phyloP scores from a whole-genome alignment of 2,888 invertebrate genomes.

The Heliconius erato region DNA sequence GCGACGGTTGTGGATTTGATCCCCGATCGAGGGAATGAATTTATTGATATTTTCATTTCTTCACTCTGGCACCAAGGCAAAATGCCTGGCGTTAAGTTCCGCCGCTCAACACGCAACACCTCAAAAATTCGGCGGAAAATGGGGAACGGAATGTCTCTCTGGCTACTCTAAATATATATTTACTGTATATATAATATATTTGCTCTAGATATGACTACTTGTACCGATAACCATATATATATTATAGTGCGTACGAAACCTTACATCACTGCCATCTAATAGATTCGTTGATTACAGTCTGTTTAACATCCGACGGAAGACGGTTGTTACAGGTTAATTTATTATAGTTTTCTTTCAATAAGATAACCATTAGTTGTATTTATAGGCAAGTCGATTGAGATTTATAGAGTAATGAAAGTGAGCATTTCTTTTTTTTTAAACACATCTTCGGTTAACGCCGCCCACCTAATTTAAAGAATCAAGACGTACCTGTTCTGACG shows the following conservation, averaged over 20 bases:
- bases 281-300: constrained; percentile 47
- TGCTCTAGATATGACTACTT: neutral
- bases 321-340: constrained; percentile 48
- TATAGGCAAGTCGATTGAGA: constrained; percentile 45
- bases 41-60: too few species aligned
- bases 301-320: constrained; percentile 48
- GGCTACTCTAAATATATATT: too few species aligned
- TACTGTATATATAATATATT: too few species aligned
- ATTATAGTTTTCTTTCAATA: constrained; percentile 48
- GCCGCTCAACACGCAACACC: too few species aligned
- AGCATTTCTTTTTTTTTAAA: constrained; percentile 26
- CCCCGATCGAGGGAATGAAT: too few species aligned
- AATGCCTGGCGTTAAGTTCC: too few species aligned
- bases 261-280: constrained; percentile 40
- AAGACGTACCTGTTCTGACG: neutral
- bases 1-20: too few species aligned
- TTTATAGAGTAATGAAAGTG: constrained; percentile 44
- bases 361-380: constrained; percentile 46
- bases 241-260: constrained; percentile 27
- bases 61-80: too few species aligned
- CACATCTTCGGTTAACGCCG: neutral
- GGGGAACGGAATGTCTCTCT: too few species aligned
- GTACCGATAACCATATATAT: neutral
- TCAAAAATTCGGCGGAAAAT: too few species aligned
- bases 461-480: neutral